Percentiles rank a stretch among this genome's conserved stretches.
Evolutionary conservation across 92 coral and sea anemone species (phyloP).

Genomic region (Paramuricea clavata): DNA sequence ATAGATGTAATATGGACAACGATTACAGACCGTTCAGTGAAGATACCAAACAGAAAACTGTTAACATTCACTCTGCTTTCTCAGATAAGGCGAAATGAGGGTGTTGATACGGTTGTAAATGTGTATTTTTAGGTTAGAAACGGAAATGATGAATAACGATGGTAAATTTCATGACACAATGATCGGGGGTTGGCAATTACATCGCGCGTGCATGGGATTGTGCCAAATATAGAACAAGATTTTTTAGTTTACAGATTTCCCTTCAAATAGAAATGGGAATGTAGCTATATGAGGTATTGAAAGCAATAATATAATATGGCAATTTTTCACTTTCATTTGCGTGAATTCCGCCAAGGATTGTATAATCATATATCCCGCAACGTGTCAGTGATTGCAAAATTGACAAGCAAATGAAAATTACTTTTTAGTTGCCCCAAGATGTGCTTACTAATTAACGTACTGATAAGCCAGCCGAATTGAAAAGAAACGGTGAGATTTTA

Average conservation of each 20-base stretch:
- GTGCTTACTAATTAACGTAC: conserved; percentile 46
- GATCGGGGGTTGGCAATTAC: conserved; percentile 14
- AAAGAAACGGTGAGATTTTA: conserved; percentile 47
- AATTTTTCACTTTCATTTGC: neutral
- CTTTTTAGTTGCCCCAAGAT: conserved; percentile 48
- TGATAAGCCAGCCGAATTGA: conserved; percentile 47
- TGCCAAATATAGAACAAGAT: neutral
- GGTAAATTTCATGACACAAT: neutral
- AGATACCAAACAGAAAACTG: neutral
- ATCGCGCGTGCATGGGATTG: neutral
- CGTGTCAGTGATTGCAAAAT: conserved; percentile 33
- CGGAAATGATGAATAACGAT: neutral
- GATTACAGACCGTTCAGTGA: neutral
- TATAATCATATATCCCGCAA: neutral
- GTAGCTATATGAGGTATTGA: too few relatives aligned
- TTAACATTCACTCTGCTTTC: neutral
- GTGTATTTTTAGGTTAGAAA: neutral
- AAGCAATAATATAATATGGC: neutral
- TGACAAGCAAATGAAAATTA: conserved; percentile 51
- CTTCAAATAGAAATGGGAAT: too few relatives aligned
- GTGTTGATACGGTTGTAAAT: conserved; percentile 4
- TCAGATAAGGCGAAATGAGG: neutral
- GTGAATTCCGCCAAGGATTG: neutral
- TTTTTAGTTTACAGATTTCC: too few relatives aligned
- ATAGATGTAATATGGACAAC: neutral